Evolutionary conservation across 2,888 invertebrate species (phyloP), one percentile per base, ranked within the genome.

Genomic region (Rugalucina vietnamica): DNA sequence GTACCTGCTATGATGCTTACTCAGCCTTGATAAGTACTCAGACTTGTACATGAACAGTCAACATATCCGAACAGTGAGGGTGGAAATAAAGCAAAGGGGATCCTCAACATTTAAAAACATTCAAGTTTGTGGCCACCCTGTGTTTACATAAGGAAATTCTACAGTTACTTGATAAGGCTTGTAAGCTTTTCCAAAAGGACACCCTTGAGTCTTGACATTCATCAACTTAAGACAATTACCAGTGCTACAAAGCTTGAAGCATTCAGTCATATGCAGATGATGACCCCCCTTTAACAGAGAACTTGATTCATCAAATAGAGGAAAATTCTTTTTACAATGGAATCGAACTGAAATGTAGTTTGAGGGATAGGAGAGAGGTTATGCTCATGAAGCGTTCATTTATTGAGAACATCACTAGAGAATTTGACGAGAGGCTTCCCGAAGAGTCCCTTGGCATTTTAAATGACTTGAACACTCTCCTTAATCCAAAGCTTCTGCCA

Each of bases 1-100:
- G 18, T 10, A 18, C 73, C 27, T 34, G 54, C n/a, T 49, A 57
- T 60, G 50, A 72, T 10, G 27, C 73, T 36, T 82, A 32, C 14
- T 82, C 77, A 5, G 73, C 69, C 39, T 69, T 82, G 21, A 50
- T 82, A n/a, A n/a, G n/a, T n/a, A 36, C 24, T 82, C 12, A 54
- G 77, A 18, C 43, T 82, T 14, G 77, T 77, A 49, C 82, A 82
- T 82, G 74, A 82, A 78, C 10, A 71, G 5, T 34, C 77, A 14
- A 36, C 50, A 24, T 65, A 65, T 24, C 82, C 82, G 36, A 69
- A 39, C 21, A 39, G 24, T 39, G 82, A 78, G 18, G 82, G 78
- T 4, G 72, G 49, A 32, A 34, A 36, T n/a, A 81, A 81, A 37
- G 81, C 76, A 0, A 72, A 60, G 60, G 60, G 60, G 2, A 60